These are phyloP conservation scores for Semnornis frantzii DNA, from an alignment of 2,113 vertebrate genomes.

Conservation along the genomic window DNA sequence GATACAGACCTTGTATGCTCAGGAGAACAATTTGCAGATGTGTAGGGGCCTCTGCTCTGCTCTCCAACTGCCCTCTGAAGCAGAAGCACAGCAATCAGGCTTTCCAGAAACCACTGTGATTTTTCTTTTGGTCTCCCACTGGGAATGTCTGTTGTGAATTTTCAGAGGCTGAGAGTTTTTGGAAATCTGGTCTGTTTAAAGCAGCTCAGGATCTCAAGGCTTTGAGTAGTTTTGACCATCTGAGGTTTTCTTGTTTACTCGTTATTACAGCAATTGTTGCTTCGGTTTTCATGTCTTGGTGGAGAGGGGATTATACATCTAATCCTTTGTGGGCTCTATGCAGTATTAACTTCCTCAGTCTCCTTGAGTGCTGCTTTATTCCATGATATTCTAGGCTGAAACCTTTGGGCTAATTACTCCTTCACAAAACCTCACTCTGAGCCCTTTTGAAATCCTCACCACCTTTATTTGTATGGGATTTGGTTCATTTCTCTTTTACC, in stretches of 20 bases:
- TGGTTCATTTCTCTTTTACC: neutral
- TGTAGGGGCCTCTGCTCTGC: neutral
- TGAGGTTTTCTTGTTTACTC: neutral
- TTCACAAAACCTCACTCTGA: neutral
- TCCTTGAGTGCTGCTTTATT: neutral
- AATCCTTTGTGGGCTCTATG: neutral
- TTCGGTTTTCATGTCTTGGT: neutral
- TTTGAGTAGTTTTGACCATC: neutral
- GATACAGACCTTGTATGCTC: neutral
- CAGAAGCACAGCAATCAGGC: neutral
- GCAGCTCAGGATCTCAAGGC: neutral
- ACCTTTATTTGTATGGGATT: constrained; percentile 5
- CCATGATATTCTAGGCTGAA: neutral
- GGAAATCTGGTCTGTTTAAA: neutral
- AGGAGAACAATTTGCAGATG: rapidly evolving
- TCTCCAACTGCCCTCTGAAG: neutral
- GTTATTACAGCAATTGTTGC: neutral
- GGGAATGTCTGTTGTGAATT: neutral
- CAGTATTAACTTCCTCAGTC: neutral
- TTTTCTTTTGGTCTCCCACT: neutral
- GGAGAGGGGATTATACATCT: neutral
- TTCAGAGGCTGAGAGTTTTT: neutral
- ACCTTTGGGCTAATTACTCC: neutral
- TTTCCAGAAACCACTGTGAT: neutral
- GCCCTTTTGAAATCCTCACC: constrained; percentile 1